Evolutionary conservation across 1,140 invertebrate species (phyloP), one percentile per base, ranked within the genome.

Genomic region (Piezodorus guildinii): DNA sequence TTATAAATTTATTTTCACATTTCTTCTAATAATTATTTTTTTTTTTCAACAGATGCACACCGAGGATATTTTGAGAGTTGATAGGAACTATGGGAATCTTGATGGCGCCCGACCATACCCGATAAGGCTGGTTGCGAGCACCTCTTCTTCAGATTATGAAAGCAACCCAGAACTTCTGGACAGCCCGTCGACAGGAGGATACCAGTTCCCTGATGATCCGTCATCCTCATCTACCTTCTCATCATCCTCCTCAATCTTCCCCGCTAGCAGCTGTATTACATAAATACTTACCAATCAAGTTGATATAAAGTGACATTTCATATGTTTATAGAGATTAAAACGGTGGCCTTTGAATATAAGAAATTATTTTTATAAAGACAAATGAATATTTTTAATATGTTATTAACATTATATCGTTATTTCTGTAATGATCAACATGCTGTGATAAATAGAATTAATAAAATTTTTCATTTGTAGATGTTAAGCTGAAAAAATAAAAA

Each of bases 141-240:
- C 49, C 34, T 61, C 66, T 14, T 65, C 63, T 3, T 61, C 63
- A 8, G 63, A 56, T 45, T 67, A 67, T 44, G 66, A 65, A 27
- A 65, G 64, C 51, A 62, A 65, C 25, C 27, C 64, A 4, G 64
- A 67, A 46, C 59, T 56, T 17, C 44, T 64, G 0, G 63, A 64
- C 60, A 65, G 63, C 44, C 66, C 66, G 3, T 56, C 52, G 12
- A 23, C 19, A 21, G 23, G 52, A 16, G 23, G 52, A 16, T 56
- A 56, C 23, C 52, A 21, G 23, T 23, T 56, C 15, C 52, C 52
- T 10, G 52, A 56, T 56, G 52, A 56, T 25, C 52, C 52, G 10
- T 25, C 52, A 21, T 56, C 52, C 5, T 56, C 17, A 16, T 56
- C 52, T 6, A 39, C 34, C 34, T 39, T 39, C 34, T 56, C 52